A percentile compares a stretch with the other conserved stretches of the same genome.
phyloP scores from a whole-genome alignment of 2,888 invertebrate species.

The Oasisia sp. region DNA sequence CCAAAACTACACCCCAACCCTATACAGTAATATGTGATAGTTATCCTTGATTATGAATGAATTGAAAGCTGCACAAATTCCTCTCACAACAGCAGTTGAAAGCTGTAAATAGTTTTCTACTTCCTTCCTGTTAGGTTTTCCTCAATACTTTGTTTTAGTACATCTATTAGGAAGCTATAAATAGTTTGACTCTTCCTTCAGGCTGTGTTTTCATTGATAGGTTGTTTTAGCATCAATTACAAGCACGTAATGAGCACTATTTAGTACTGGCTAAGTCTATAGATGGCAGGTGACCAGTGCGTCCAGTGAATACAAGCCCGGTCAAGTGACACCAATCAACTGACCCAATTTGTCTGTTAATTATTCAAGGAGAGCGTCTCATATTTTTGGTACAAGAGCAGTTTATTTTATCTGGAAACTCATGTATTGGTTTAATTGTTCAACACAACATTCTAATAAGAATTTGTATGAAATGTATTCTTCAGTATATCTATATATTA shows the following conservation, averaged over 20 bases:
- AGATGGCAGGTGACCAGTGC: not conserved
- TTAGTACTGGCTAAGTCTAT: not conserved
- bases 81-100: not conserved
- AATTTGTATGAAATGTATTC: not conserved
- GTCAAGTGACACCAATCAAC: not conserved
- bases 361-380: not conserved
- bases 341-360: not conserved
- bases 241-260: not conserved
- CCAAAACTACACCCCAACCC: not conserved
- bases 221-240: not conserved
- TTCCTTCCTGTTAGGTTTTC: not conserved
- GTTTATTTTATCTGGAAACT: not conserved
- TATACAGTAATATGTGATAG: not conserved
- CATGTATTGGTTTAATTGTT: not conserved
- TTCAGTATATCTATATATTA: not conserved
- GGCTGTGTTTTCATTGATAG: not conserved
- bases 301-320: not conserved
- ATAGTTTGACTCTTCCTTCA: not conserved
- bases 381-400: not conserved
- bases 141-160: not conserved
- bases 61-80: not conserved
- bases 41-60: not conserved
- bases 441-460: not conserved
- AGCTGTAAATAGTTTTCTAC: not conserved
- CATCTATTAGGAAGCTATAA: not conserved